These are phyloP conservation scores for Idaea aversata DNA, from an alignment of 2,888 invertebrate species.

Conservation along the genomic window DNA sequence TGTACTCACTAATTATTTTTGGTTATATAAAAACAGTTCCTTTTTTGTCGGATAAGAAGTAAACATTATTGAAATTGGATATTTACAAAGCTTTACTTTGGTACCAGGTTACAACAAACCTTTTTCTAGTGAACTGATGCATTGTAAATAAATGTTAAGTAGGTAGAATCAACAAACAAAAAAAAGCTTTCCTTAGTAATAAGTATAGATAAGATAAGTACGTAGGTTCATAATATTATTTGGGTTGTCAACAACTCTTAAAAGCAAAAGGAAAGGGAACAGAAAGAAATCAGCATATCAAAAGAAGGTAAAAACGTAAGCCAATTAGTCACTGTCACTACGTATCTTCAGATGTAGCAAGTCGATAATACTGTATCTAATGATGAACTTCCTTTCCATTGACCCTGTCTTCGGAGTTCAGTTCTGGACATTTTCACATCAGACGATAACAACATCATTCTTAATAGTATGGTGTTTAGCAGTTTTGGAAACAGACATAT, in stretches of 20 bases:
- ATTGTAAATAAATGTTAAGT: too few species aligned
- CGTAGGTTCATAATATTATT: too few species aligned
- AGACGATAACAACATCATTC: not conserved
- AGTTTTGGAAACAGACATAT: not conserved
- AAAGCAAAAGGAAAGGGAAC: not conserved
- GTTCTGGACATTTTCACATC: slow-evolving; percentile 19
- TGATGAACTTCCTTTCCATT: slow-evolving; percentile 52
- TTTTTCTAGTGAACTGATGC: too few species aligned
- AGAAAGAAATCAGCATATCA: not conserved
- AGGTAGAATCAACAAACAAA: too few species aligned
- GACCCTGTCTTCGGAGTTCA: slow-evolving; percentile 66
- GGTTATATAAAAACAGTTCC: slow-evolving; percentile 66
- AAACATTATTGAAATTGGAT: slow-evolving; percentile 56
- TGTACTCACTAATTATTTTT: slow-evolving; percentile 52
- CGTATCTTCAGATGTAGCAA: slow-evolving; percentile 38
- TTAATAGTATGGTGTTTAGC: not conserved
- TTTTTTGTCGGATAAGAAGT: slow-evolving; percentile 67
- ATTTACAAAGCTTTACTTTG: slow-evolving; percentile 3
- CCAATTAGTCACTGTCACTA: slow-evolving; percentile 50
- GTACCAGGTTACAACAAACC: too few species aligned
- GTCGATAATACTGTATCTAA: slow-evolving; percentile 43
- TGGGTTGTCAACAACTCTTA: not conserved
- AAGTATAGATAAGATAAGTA: too few species aligned
- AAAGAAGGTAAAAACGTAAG: slow-evolving; percentile 8
- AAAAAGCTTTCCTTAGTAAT: too few species aligned